Conservation (phyloP, 2,888 invertebrate species). For the Drosophila neotestacea region DNA sequence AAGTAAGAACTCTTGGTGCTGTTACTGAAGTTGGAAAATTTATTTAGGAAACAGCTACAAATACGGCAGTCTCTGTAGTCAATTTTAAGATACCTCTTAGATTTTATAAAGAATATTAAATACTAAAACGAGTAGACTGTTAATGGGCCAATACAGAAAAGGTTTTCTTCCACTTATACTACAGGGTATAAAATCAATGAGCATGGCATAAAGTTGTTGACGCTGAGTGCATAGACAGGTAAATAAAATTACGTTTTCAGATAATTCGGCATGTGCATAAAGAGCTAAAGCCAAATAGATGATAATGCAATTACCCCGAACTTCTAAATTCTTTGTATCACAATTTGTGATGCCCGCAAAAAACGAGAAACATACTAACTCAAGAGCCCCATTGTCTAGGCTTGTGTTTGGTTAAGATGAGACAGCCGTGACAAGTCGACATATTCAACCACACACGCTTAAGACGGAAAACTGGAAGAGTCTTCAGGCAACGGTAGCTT, state of each 20-base stretch:
- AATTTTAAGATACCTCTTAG: not conserved
- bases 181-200: constrained; percentile 57
- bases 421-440: constrained; percentile 14
- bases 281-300: constrained; percentile 13
- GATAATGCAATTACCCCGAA: constrained; percentile 33
- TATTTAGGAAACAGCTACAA: constrained; percentile 47
- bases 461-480: not conserved
- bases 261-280: constrained; percentile 43
- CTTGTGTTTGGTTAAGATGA: constrained; percentile 17
- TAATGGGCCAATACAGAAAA: no score
- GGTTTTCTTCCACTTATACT: not conserved
- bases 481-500: constrained; percentile 42
- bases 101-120: not conserved
- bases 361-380: constrained; percentile 16
- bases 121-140: no score
- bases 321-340: constrained; percentile 16
- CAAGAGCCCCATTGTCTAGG: constrained; percentile 47
- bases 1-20: constrained; percentile 22
- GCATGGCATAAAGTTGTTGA: constrained; percentile 51
- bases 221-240: constrained; percentile 39
- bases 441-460: constrained; percentile 16
- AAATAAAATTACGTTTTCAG: constrained; percentile 54
- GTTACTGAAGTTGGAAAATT: constrained; percentile 57
- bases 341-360: constrained; percentile 2
- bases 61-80: not conserved